Base-by-base conservation (phyloP, 2,888 invertebrate species). In the Congeria kusceri region DNA sequence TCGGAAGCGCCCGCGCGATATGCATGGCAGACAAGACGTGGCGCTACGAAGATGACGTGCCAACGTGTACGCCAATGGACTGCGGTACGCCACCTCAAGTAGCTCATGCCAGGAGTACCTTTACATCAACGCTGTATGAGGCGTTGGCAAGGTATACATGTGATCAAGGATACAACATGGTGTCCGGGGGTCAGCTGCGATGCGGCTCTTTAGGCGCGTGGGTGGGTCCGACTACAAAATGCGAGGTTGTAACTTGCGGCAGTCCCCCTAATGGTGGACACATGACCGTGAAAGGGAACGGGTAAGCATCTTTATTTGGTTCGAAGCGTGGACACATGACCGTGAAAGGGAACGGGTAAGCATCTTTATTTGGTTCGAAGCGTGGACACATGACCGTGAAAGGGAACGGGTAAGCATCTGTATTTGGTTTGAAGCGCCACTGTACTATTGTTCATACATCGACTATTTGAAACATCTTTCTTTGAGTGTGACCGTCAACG, bases 81-180 rank as follows among this genome's bases (percentile, higher is more conserved):
- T 93, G 93, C 80, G 74, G 83, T 28, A 57, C 57, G 25, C 88
- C 88, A 0, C 63, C 67, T 0, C 23, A 66, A 13, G 69, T 88
- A n/a, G 68, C 77, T 13, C 94, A 95, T 88, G 95, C 95, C 0
- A 71, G 83, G 20, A 85, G 89, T 68, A 87, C 84, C 59, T 90
- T 88, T 3, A 83, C 66, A 4, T 86, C 86, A 25, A 92, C 91
- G 59, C 87, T 81, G 15, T 92, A 83, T 72, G 87, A 87, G 11
- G 89, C 92, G 29, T 69, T 72, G 2, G 82, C 90, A 5, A 63
- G 67, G 5, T 92, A 90, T 74, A 69, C 68, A 4, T 93, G 93
- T 80, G 83, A 91, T 61, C 75, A 76, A 28, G 92, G 92, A 0
- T 92, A 88, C 71, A 76, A 68, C 25, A 68, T 88, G 7, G 68